Conservation (phyloP, 2,888 invertebrate genomes). For the Eilema sororculum region DNA sequence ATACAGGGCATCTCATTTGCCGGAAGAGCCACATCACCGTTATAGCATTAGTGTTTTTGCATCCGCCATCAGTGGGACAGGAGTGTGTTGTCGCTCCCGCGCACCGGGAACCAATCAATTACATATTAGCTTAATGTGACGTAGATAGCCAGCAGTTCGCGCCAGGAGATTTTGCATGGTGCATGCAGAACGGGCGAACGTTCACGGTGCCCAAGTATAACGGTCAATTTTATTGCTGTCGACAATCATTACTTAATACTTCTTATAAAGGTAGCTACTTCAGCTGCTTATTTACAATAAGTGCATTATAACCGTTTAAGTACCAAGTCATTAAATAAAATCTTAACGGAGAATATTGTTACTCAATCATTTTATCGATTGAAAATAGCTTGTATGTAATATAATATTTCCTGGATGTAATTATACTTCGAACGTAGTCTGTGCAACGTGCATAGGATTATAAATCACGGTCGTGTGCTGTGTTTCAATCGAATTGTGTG, state of each 20-base stretch:
- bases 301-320: conserved; percentile 20
- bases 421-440: conserved; percentile 53
- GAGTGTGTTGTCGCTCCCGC: conserved; percentile 71
- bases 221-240: conserved; percentile 61
- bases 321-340: conserved; percentile 24
- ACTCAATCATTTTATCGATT: conserved; percentile 44
- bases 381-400: conserved; percentile 48
- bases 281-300: conserved; percentile 16
- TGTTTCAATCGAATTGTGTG: conserved; percentile 62
- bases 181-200: conserved; percentile 62
- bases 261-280: conserved; percentile 55
- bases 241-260: conserved; percentile 72
- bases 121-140: conserved; percentile 85
- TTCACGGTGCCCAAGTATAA: conserved; percentile 65
- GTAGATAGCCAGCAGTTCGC: conserved; percentile 73
- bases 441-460: conserved; percentile 58
- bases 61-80: conserved; percentile 80
- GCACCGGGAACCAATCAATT: conserved; percentile 83
- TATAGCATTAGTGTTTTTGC: conserved; percentile 84
- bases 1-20: conserved; percentile 58
- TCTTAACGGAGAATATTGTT: conserved; percentile 33
- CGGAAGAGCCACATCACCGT: conserved; percentile 72
- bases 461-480: conserved; percentile 61
- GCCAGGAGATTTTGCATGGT: conserved; percentile 73
- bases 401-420: conserved; percentile 55